Conservation (phyloP, 2,113 vertebrate species). For the Mystacornis crossleyi region DNA sequence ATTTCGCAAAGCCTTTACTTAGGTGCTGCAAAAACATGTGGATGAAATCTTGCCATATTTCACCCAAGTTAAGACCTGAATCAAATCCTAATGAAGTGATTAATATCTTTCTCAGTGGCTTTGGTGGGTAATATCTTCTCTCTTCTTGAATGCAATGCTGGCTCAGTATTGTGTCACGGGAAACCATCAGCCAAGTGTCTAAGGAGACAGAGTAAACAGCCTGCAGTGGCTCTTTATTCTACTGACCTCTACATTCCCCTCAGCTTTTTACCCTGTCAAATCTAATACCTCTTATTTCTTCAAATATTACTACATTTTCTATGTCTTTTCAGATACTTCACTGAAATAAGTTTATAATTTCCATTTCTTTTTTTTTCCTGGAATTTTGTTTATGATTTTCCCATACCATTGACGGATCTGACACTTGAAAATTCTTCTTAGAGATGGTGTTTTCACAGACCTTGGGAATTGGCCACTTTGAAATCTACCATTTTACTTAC, state of each 20-base stretch:
- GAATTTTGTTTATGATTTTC: background rate
- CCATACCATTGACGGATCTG: background rate
- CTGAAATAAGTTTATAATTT: background rate
- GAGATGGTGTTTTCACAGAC: background rate
- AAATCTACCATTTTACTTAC: background rate
- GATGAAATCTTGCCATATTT: background rate
- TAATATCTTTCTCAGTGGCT: background rate
- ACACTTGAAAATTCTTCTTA: background rate
- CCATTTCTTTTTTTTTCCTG: background rate
- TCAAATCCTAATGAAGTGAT: background rate
- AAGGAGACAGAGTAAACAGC: background rate
- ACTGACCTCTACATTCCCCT: background rate
- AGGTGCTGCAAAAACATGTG: background rate
- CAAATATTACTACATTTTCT: background rate
- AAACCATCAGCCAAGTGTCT: background rate
- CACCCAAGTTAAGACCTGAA: background rate
- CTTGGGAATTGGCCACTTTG: background rate
- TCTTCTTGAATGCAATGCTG: background rate
- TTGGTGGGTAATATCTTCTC: background rate
- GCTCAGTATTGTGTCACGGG: background rate
- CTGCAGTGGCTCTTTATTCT: background rate
- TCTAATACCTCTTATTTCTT: background rate
- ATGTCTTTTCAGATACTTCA: background rate
- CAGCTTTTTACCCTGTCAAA: background rate
- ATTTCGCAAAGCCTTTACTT: background rate